A percentile compares a stretch with the other conserved stretches of the same genome.
Evolutionary conservation across 2,797 vertebrate genomes (phyloP).

Genomic region (Lutjanus campechanus): DNA sequence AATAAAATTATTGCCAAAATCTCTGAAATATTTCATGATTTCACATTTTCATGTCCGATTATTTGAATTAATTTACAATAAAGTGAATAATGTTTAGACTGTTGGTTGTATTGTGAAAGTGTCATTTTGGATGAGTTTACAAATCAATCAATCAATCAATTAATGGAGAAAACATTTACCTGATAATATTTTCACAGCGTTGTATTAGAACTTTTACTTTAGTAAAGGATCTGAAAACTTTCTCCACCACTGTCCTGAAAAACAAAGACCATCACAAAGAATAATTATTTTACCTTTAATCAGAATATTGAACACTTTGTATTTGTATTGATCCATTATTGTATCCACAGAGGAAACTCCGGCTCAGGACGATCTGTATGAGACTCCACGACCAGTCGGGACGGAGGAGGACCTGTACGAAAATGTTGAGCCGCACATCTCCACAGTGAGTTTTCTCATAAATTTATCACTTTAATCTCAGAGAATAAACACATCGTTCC

Average conservation of each 20-base stretch:
- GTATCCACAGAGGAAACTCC: constrained; percentile 11
- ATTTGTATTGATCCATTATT: neutral
- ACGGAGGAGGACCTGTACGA: constrained; percentile 57
- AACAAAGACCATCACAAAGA: neutral
- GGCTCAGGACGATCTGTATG: constrained; percentile 8
- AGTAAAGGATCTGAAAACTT: neutral
- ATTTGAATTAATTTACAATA: too few species aligned
- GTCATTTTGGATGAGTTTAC: too few species aligned
- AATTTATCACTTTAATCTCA: too few species aligned
- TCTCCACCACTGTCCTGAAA: neutral
- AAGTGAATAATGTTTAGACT: too few species aligned
- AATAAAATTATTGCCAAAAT: too few species aligned
- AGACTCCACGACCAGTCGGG: accelerated
- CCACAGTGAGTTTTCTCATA: constrained; percentile 41
- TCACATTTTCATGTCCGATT: too few species aligned
- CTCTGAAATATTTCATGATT: too few species aligned
- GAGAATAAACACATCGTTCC: too few species aligned
- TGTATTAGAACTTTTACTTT: neutral
- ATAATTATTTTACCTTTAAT: neutral
- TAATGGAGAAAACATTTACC: too few species aligned
- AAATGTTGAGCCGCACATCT: neutral
- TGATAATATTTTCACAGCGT: neutral
- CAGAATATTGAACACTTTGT: too few species aligned
- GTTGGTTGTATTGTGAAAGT: too few species aligned
- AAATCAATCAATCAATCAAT: too few species aligned